Evolutionary conservation across 2,113 vertebrate species (phyloP).

Genomic region (Zingel zingel): DNA sequence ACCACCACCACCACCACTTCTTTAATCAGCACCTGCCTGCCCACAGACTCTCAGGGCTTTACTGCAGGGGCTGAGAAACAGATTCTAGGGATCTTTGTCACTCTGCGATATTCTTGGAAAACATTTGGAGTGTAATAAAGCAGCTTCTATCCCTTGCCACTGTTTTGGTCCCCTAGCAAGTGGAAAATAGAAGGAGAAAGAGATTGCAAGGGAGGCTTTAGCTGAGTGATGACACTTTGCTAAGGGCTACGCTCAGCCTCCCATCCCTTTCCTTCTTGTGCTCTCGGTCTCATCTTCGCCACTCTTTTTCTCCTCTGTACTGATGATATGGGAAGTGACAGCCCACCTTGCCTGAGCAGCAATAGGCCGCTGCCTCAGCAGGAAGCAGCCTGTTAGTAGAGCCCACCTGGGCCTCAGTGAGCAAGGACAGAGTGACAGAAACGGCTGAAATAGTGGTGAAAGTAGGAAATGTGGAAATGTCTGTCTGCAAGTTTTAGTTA

Average conservation of each 20-base stretch:
- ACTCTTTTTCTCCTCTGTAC: constrained; percentile 1
- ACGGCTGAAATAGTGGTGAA: constrained; percentile 10
- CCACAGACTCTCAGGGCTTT: constrained; percentile 35
- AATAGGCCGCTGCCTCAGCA: constrained; percentile 42
- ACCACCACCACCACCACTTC: neutral
- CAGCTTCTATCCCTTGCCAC: neutral
- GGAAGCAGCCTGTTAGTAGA: constrained; percentile 58
- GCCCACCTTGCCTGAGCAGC: constrained; percentile 29
- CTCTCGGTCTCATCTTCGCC: constrained; percentile 29
- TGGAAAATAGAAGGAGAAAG: constrained; percentile 36
- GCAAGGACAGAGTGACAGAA: constrained; percentile 9
- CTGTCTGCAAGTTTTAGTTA: no score
- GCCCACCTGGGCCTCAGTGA: constrained; percentile 23
- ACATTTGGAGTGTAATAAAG: constrained; percentile 53
- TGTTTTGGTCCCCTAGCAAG: constrained; percentile 40
- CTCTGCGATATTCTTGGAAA: constrained; percentile 53
- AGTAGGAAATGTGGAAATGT: constrained; percentile 6
- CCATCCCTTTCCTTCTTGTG: neutral
- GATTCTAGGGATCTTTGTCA: constrained; percentile 52
- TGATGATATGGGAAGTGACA: constrained; percentile 61
- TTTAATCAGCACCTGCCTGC: constrained; percentile 43
- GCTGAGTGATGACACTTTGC: constrained; percentile 55
- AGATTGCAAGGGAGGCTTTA: constrained; percentile 42
- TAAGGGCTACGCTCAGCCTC: constrained; percentile 50
- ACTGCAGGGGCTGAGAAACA: constrained; percentile 39